phyloP scores from a whole-genome alignment of 2,797 vertebrate species.

The Sebastiscus albofasciatus region DNA sequence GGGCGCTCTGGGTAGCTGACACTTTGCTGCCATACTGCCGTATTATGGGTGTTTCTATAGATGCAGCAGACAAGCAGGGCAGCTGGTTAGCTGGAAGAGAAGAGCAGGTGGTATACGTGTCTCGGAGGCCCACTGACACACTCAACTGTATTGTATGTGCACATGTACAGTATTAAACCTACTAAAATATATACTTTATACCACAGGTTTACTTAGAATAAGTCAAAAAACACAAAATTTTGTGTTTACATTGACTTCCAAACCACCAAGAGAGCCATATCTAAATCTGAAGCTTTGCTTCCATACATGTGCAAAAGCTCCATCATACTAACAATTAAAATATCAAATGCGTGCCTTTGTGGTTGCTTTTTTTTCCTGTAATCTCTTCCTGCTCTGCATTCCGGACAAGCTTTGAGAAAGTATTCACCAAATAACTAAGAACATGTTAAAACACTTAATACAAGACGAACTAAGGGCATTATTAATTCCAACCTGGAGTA shows the following conservation, averaged over 20 bases:
- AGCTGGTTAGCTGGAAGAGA: constrained; percentile 35
- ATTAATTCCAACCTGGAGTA: not conserved
- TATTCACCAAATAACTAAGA: not conserved
- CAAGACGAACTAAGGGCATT: not conserved
- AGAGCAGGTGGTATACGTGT: constrained; percentile 41
- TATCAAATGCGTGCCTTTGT: not conserved
- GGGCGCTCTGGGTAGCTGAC: constrained; percentile 18
- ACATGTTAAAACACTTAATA: not conserved
- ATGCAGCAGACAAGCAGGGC: constrained; percentile 18
- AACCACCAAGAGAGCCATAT: not conserved
- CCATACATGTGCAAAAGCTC: not conserved
- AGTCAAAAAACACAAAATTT: not conserved
- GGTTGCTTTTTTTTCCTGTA: not conserved
- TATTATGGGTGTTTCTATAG: not conserved
- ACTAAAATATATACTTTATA: not conserved
- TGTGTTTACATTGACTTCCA: not conserved
- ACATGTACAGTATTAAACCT: not conserved
- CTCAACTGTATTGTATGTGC: not conserved
- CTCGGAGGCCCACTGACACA: not conserved
- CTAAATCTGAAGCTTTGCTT: not conserved
- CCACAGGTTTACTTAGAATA: not conserved
- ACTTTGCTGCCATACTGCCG: not conserved
- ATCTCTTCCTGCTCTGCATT: not conserved
- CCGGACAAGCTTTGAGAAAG: not conserved
- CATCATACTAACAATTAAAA: not conserved